Evolutionary conservation across 2,888 invertebrate genomes (phyloP).

Genomic region (Nephrotoma flavescens): DNA sequence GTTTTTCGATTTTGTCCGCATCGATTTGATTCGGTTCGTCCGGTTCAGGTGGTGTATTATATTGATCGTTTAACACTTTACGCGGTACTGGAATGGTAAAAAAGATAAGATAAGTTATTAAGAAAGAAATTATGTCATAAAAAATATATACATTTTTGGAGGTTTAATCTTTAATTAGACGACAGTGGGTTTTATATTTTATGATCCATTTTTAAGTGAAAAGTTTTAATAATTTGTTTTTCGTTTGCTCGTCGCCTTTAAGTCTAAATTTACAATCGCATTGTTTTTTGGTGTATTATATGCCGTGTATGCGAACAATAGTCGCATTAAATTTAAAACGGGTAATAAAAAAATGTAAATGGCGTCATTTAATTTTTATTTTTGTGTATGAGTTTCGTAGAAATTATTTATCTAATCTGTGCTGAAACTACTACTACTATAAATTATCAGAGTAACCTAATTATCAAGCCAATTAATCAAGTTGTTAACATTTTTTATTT

Average conservation of each 20-base stretch:
- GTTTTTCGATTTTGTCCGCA: slow-evolving; percentile 32
- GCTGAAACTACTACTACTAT: too few species aligned
- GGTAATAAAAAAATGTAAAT: neutral
- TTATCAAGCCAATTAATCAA: too few species aligned
- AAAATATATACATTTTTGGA: neutral
- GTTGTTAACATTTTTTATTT: too few species aligned
- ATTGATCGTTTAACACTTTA: slow-evolving; percentile 67
- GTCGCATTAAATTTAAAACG: neutral
- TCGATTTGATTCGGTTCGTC: slow-evolving; percentile 51
- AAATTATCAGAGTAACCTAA: too few species aligned
- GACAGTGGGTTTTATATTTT: neutral
- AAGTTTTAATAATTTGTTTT: neutral
- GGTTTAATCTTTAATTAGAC: neutral
- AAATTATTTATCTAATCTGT: too few species aligned
- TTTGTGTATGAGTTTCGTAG: neutral
- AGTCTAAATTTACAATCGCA: neutral
- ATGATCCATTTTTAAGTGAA: neutral
- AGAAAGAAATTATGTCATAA: neutral
- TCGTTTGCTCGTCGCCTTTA: neutral
- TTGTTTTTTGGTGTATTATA: too few species aligned
- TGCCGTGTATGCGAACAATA: neutral
- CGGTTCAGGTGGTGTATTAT: slow-evolving; percentile 61
- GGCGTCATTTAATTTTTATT: neutral
- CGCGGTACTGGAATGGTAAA: slow-evolving; percentile 50
- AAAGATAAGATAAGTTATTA: neutral